Percentiles rank a stretch among this genome's conserved stretches.
phyloP scores from a whole-genome alignment of 2,797 vertebrate species.

The Leuciscus waleckii region DNA sequence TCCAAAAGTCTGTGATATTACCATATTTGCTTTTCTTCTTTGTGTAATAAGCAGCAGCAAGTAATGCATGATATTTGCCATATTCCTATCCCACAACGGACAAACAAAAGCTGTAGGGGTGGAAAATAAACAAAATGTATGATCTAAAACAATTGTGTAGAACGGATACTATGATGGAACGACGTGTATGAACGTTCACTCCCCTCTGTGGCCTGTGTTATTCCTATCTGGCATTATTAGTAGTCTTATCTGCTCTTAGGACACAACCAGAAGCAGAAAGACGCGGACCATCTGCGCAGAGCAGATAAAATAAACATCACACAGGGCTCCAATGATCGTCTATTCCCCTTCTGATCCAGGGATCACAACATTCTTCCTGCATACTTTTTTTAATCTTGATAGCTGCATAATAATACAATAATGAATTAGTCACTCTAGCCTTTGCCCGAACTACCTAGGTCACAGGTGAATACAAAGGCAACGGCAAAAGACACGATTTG shows the following conservation, averaged over 20 bases:
- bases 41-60: slow-evolving; percentile 60
- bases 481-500: slow-evolving; percentile 64
- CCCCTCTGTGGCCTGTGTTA: slow-evolving; percentile 68
- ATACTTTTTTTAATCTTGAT: slow-evolving; percentile 59
- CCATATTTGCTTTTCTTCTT: slow-evolving; percentile 34
- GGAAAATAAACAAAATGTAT: slow-evolving; percentile 73
- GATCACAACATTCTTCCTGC: slow-evolving; percentile 54
- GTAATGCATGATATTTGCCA: slow-evolving; percentile 64
- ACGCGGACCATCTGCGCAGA: slow-evolving; percentile 70
- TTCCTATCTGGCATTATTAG: slow-evolving; percentile 77
- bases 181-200: slow-evolving; percentile 53
- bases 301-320: slow-evolving; percentile 79
- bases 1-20: slow-evolving; percentile 41
- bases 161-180: slow-evolving; percentile 53
- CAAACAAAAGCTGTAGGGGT: slow-evolving; percentile 73
- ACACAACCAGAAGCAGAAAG: slow-evolving; percentile 65
- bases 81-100: slow-evolving; percentile 68
- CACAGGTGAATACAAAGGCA: slow-evolving; percentile 67
- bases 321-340: slow-evolving; percentile 63
- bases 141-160: slow-evolving; percentile 71
- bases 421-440: slow-evolving; percentile 71
- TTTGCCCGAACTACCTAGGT: slow-evolving; percentile 68
- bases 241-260: slow-evolving; percentile 72
- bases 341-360: slow-evolving; percentile 46
- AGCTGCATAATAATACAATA: slow-evolving; percentile 70